Conservation (phyloP, 1,140 invertebrate genomes). For the Musca domestica region DNA sequence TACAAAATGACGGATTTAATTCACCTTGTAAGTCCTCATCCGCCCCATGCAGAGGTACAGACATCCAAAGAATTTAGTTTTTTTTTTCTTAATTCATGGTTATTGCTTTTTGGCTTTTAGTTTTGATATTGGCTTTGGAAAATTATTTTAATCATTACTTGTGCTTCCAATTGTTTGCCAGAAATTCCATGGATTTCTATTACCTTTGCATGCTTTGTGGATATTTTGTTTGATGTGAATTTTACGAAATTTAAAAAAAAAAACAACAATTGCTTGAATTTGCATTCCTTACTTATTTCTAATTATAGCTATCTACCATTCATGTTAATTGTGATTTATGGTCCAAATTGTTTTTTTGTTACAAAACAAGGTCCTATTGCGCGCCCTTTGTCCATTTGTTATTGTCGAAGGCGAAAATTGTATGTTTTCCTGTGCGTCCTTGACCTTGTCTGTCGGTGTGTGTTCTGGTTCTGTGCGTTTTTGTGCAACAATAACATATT, state of each 20-base stretch:
- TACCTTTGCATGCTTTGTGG: no score
- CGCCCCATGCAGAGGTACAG: slow-evolving; percentile 15
- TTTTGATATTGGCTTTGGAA: no score
- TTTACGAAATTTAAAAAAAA: no score
- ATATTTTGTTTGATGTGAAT: no score
- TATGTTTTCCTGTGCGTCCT: slow-evolving; percentile 3
- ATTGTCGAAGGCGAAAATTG: background rate
- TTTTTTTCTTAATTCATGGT: background rate
- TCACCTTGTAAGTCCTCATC: slow-evolving; percentile 29
- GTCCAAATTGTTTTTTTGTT: no score
- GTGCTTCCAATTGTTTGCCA: no score
- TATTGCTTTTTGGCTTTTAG: background rate
- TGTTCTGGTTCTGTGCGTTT: slow-evolving; percentile 3
- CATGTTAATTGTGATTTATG: slow-evolving; percentile 4
- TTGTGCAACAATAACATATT: background rate
- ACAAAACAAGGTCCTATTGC: background rate
- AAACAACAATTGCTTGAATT: no score
- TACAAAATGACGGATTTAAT: slow-evolving; percentile 24
- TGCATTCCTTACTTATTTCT: no score
- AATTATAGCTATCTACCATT: no score
- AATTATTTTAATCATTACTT: no score
- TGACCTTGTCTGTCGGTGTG: slow-evolving; percentile 17
- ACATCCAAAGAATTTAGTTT: background rate
- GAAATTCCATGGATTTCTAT: background rate
- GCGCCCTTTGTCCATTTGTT: slow-evolving; percentile 8